Evolutionary conservation across 2,113 vertebrate species (phyloP), one percentile per base, ranked within the genome.

Genomic region (Pelmatolapia mariae): DNA sequence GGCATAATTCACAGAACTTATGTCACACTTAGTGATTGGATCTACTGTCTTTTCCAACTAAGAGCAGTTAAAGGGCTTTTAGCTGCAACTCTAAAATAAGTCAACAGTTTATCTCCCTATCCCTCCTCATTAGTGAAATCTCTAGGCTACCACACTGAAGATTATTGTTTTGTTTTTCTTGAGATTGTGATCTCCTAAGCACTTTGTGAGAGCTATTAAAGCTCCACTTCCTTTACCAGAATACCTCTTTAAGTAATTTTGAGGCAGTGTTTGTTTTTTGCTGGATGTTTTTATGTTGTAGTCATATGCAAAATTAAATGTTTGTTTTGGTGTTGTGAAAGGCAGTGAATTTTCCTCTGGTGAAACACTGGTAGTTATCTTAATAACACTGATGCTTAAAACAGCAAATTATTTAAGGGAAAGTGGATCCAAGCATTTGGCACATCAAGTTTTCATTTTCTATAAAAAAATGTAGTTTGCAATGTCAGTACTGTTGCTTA

Each of bases 111-210:
- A 93, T 94, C 80, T 90, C 86, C 8, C 57, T 80, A 54, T 91
- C 86, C 86, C 63, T 63, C 56, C 90, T 94, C 90, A 93, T 96
- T 94, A 95, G 85, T 86, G 81, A 91, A 93, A 91, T 94, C 92
- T 94, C 93, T 54, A 85, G 89, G 89, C 92, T 82, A 85, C 89
- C 76, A 54, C 47, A 36, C 45, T 61, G 81, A 59, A 79, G 43
- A 83, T 93, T 92, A 94, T 93, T 92, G 91, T 93, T 91, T 92
- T 95, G 93, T 89, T 93, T 90, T 89, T 31, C 45, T 78, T 33
- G 66, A 86, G 82, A 93, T 84, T 89, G 89, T 54, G 82, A 80
- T 92, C 87, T 93, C 52, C 80, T 38, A 80, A 94, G 91, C 83
- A 88, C 90, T 94, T 89, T 87, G 87, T 22, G 26, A 80, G 52